Base-by-base conservation (phyloP, 2,888 invertebrate species). In the Philonicus albiceps region DNA sequence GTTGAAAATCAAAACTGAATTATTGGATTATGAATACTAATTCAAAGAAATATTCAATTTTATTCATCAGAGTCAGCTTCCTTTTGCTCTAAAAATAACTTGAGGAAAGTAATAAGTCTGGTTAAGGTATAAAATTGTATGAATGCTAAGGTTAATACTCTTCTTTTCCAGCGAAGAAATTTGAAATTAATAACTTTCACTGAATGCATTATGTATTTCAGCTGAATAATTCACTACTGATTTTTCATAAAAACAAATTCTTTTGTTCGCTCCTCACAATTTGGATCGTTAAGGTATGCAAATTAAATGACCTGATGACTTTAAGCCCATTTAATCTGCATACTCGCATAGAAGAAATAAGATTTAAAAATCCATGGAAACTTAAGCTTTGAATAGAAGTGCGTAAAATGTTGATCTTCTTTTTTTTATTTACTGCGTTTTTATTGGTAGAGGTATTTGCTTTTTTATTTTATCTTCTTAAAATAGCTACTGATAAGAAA, bases 101-200 rank as follows among this genome's bases (percentile, higher is more conserved):
- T 64, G 11, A 27, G 7, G 11, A 8, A 64, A 64, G 8, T 3
- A 64, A 64, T 64, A 27, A 11, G 11, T 8, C 11, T 64, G 19
- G 3, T 19, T n/a, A n/a, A 64, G 64, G 11, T 27, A 22, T 37
- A 27, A 22, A 19, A 19, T 22, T 64, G 7, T 64, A 11, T 64
- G 11, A 27, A 64, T 19, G 2, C 11, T 22, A 22, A 64, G 64
- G 64, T 64, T 27, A 64, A 22, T 64, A 64, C 22, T 22, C 64
- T 64, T 22, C 64, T 22, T 64, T 64, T 64, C 7, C 7, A 22
- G 64, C 22, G 64, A 64, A 64, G 64, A 64, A 64, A 64, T 34
- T 76, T 76, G 19, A 78, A 78, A 78, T 78, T 78, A 49, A 78
- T 78, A 49, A 49, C 78, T 78, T 78, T 78, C 78, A 49, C 78